phyloP scores from a whole-genome alignment of 1,140 invertebrate species.

The Drosophila asahinai region DNA sequence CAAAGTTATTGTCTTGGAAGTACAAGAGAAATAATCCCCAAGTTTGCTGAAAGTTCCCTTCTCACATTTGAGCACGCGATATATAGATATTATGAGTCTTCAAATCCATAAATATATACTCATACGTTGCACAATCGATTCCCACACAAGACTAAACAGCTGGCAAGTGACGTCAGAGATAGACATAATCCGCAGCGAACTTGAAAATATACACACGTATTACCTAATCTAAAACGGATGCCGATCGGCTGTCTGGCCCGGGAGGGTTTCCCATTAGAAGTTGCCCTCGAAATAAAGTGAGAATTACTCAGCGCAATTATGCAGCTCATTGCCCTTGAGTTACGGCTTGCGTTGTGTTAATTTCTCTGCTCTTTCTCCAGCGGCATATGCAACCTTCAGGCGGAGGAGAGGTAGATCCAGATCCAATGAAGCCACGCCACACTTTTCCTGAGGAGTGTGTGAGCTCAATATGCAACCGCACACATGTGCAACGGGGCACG shows the following conservation, averaged over 20 bases:
- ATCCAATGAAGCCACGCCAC: constrained; percentile 32
- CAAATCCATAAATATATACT: neutral
- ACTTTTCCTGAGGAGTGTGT: constrained; percentile 26
- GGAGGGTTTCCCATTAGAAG: constrained; percentile 56
- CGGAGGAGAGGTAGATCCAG: constrained; percentile 43
- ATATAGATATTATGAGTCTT: neutral
- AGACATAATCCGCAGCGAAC: constrained; percentile 17
- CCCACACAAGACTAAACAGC: neutral
- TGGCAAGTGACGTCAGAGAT: constrained; percentile 35
- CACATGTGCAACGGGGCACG: constrained; percentile 60
- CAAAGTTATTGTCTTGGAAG: neutral
- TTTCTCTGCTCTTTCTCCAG: constrained; percentile 38
- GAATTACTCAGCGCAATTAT: constrained; percentile 83
- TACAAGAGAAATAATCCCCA: neutral
- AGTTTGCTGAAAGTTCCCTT: neutral
- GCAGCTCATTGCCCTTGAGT: constrained; percentile 82
- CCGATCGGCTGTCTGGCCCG: constrained; percentile 22
- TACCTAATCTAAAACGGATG: constrained; percentile 52
- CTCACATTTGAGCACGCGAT: neutral
- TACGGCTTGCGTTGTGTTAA: constrained; percentile 56
- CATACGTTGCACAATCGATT: neutral
- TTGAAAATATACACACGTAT: constrained; percentile 31
- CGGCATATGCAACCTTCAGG: constrained; percentile 52
- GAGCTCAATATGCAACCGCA: constrained; percentile 74
- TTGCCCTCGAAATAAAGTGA: constrained; percentile 69